Percentiles rank a stretch among this genome's conserved stretches.
Conservation (phyloP, 2,113 vertebrate species). For the Plotosus lineatus region DNA sequence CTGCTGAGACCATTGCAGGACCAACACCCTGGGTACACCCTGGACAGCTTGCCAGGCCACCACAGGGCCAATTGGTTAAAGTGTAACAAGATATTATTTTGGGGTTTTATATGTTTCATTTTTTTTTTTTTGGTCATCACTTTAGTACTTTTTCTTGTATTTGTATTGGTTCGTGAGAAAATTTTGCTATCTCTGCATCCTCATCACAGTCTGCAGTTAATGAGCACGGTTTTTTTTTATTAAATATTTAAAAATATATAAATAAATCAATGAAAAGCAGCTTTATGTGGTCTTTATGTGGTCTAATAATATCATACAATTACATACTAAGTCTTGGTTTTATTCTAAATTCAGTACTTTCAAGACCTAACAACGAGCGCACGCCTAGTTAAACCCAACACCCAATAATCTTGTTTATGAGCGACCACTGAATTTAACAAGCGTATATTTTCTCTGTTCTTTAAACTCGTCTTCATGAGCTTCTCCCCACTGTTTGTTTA, state of each 20-base stretch:
- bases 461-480: constrained; percentile 48
- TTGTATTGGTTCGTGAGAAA: neutral
- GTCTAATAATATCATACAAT: neutral
- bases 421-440: constrained; percentile 37
- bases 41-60: no score
- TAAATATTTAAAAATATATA: neutral
- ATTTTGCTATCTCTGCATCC: neutral
- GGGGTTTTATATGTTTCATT: neutral
- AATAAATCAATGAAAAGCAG: no score
- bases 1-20: no score
- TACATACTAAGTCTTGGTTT: neutral
- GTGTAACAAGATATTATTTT: no score
- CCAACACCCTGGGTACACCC: no score
- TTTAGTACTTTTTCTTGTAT: neutral
- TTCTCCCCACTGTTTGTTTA: constrained; percentile 64
- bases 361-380: neutral
- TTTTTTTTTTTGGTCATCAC: neutral
- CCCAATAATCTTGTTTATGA: constrained; percentile 50
- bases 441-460: constrained; percentile 48
- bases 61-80: no score
- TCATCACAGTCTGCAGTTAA: neutral
- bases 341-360: neutral
- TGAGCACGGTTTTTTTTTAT: neutral
- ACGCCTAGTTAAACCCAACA: constrained; percentile 24
- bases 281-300: no score